Percentiles rank a stretch among this genome's conserved stretches.
phyloP scores from a whole-genome alignment of 2,888 invertebrate genomes.

The Tenthredo distinguenda region DNA sequence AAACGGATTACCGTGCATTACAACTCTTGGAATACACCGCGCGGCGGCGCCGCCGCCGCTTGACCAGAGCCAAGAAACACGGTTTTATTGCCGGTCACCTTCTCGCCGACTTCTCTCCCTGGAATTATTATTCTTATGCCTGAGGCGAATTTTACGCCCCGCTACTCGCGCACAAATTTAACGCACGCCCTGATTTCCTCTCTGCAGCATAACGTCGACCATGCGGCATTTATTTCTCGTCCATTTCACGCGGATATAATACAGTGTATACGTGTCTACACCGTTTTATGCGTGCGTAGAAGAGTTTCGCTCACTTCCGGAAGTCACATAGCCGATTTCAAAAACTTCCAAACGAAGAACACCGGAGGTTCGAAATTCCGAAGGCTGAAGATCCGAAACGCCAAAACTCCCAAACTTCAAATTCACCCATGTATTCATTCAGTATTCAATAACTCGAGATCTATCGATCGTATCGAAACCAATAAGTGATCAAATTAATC shows the following conservation, averaged over 20 bases:
- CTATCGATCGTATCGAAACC: neutral
- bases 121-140: constrained; percentile 50
- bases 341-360: too few relatives aligned
- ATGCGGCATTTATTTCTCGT: neutral
- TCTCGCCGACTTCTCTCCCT: constrained; percentile 50
- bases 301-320: neutral
- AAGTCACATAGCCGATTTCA: too few relatives aligned
- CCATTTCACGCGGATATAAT: neutral
- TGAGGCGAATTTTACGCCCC: constrained; percentile 33
- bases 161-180: constrained; percentile 37
- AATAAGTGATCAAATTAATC: too few relatives aligned
- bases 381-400: too few relatives aligned
- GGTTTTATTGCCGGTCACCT: constrained; percentile 52
- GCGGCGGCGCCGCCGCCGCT: neutral
- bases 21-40: constrained; percentile 45
- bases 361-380: too few relatives aligned
- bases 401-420: neutral
- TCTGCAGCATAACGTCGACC: neutral
- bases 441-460: neutral
- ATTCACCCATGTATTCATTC: neutral
- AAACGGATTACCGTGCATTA: constrained; percentile 51
- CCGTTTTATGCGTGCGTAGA: neutral
- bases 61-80: constrained; percentile 46
- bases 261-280: neutral
- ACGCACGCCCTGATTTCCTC: constrained; percentile 45